Conservation (phyloP, 2,888 invertebrate genomes). For the Luffia ferchaultella region DNA sequence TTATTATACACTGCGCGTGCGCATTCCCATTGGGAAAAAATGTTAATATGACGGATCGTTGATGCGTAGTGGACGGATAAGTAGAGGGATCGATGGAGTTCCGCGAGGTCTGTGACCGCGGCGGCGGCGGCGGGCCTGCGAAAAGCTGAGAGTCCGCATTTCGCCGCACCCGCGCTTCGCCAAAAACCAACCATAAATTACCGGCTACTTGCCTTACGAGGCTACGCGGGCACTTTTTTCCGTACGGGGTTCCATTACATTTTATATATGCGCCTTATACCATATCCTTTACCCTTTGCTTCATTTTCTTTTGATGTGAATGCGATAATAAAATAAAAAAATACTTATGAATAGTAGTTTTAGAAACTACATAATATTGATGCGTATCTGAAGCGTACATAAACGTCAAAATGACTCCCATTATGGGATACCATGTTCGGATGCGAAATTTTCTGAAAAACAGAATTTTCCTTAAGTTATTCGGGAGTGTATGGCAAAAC, state of each 20-base stretch:
- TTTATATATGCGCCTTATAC: no score
- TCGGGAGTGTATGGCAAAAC: no score
- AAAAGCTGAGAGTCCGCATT: constrained; percentile 60
- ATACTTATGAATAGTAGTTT: no score
- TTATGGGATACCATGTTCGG: no score
- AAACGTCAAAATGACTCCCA: no score
- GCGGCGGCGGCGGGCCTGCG: constrained; percentile 28
- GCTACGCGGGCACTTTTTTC: constrained; percentile 39
- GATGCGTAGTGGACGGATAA: constrained; percentile 49
- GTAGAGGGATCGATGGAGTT: constrained; percentile 60
- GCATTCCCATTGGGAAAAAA: constrained; percentile 39
- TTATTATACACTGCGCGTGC: constrained; percentile 29
- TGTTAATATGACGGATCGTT: constrained; percentile 56
- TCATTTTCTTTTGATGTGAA: no score
- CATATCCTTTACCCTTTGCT: no score
- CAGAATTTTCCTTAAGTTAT: no score
- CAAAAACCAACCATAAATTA: constrained; percentile 69
- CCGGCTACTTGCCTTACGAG: constrained; percentile 54
- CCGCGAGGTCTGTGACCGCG: constrained; percentile 57
- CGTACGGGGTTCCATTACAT: constrained; percentile 10
- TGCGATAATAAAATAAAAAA: no score
- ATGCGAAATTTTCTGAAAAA: no score
- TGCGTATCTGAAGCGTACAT: no score
- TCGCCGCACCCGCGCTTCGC: constrained; percentile 50
- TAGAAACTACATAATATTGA: no score